Conservation (phyloP, 2,797 vertebrate genomes). For the Bryconaethiops microstoma region DNA sequence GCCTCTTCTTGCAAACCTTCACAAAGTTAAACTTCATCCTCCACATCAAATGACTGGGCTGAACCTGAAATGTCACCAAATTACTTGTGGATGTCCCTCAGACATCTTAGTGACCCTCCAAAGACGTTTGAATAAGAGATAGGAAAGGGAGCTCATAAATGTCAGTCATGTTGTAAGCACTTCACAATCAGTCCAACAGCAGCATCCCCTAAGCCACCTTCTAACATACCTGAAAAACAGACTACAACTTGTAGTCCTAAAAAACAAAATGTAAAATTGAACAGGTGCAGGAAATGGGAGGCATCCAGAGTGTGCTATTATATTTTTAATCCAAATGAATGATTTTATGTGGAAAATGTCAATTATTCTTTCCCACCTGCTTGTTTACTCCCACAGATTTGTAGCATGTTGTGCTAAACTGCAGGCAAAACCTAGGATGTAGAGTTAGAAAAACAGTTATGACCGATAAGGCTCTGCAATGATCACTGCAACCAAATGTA, state of each 20-base stretch:
- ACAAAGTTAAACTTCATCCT: not conserved
- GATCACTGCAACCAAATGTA: not conserved
- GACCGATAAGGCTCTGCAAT: not conserved
- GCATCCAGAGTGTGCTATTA: not conserved
- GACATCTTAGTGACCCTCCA: constrained; percentile 38
- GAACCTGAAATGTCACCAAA: constrained; percentile 35
- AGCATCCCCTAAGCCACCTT: not conserved
- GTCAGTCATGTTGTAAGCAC: not conserved
- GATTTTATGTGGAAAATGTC: not conserved
- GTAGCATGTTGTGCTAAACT: not conserved
- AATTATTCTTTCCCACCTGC: not conserved
- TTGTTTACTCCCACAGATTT: not conserved
- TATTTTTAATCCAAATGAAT: not conserved
- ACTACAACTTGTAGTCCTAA: not conserved
- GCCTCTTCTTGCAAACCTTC: constrained; percentile 15
- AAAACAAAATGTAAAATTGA: not conserved
- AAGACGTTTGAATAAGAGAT: not conserved
- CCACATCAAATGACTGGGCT: constrained; percentile 25
- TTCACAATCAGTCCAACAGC: not conserved
- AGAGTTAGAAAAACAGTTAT: not conserved
- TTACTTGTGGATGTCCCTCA: not conserved
- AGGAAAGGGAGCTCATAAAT: not conserved
- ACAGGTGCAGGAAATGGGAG: not conserved
- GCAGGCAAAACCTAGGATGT: not conserved
- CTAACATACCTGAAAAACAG: not conserved